Conservation (phyloP, 2,113 vertebrate genomes). For the Corythaeola cristata region DNA sequence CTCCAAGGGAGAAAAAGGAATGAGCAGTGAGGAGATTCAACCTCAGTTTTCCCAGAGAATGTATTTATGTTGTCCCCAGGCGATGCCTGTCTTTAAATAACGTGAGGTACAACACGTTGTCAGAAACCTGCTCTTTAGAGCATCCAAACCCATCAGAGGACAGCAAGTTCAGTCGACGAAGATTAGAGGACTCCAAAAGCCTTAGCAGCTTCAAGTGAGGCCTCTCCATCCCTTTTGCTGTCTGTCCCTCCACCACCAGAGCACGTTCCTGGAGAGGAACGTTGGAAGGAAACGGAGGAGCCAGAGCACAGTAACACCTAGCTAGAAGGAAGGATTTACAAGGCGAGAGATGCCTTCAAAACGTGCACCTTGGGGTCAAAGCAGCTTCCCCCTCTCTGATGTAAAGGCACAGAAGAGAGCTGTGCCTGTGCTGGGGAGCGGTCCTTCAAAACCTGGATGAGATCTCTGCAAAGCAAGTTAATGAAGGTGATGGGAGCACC, state of each 20-base stretch:
- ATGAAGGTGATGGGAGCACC: neutral
- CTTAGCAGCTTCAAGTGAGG: neutral
- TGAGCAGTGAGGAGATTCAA: neutral
- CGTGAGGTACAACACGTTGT: rapidly evolving
- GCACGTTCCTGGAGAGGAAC: rapidly evolving
- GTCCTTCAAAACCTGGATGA: neutral
- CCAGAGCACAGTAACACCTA: neutral
- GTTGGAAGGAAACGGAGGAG: neutral
- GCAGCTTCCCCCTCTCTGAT: neutral
- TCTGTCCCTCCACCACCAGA: neutral
- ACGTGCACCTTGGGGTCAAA: neutral
- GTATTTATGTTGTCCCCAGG: neutral
- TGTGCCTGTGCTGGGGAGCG: rapidly evolving
- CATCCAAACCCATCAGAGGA: neutral
- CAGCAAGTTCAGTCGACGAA: neutral
- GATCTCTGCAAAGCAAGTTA: neutral
- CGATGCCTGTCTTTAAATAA: neutral
- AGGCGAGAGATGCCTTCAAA: neutral
- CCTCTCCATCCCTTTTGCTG: neutral
- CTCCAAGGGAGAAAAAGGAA: neutral
- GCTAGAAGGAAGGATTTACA: neutral
- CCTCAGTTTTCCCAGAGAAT: neutral
- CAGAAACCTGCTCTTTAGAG: neutral
- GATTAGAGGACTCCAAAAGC: neutral
- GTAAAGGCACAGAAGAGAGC: neutral